Percentiles rank a stretch among this genome's conserved stretches.
Evolutionary conservation across 2,888 invertebrate species (phyloP).

Genomic region (Parasteatoda lunata): DNA sequence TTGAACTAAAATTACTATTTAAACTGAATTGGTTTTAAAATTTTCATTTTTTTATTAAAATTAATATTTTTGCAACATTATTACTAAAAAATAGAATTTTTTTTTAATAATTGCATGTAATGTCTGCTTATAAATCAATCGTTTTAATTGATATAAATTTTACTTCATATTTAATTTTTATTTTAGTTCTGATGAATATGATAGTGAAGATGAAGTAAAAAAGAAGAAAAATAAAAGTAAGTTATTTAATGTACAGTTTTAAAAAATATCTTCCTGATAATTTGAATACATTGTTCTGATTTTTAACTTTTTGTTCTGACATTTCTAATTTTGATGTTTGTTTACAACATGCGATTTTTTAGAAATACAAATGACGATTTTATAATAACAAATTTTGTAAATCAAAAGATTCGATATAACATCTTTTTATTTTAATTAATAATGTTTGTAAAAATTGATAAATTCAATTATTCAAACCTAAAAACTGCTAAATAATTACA

Average conservation of each 20-base stretch:
- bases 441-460: too few relatives aligned
- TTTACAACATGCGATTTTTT: too few relatives aligned
- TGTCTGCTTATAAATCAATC: not conserved
- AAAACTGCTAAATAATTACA: too few relatives aligned
- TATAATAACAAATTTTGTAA: too few relatives aligned
- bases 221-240: conserved; percentile 31
- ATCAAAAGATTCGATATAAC: too few relatives aligned
- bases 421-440: too few relatives aligned
- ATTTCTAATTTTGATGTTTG: too few relatives aligned
- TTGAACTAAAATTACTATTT: not conserved
- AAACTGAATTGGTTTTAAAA: not conserved
- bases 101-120: not conserved
- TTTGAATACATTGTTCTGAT: too few relatives aligned
- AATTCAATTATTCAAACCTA: too few relatives aligned
- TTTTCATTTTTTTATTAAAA: not conserved
- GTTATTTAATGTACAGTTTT: not conserved
- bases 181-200: conserved; percentile 43
- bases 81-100: not conserved
- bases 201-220: conserved; percentile 49
- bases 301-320: too few relatives aligned
- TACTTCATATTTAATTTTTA: not conserved
- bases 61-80: not conserved
- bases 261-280: too few relatives aligned
- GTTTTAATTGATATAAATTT: not conserved
- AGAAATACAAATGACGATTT: too few relatives aligned